Percentiles rank a stretch among this genome's conserved stretches.
Conservation (phyloP, 1,140 invertebrate genomes). For the Diachasma alloeum region DNA sequence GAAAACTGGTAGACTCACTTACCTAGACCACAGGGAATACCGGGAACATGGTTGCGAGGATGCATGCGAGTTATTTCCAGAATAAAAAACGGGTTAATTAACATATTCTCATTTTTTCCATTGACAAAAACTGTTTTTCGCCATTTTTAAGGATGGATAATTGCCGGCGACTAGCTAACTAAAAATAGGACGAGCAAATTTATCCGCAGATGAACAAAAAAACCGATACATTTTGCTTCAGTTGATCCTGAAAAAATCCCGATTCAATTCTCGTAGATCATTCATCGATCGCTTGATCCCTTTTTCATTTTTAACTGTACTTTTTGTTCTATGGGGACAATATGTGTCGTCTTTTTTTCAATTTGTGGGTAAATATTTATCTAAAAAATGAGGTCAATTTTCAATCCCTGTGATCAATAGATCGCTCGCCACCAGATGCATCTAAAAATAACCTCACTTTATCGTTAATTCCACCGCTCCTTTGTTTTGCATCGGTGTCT, state of each 20-base stretch:
- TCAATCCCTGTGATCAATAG: not conserved
- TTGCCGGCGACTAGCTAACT: no score
- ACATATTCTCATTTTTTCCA: not conserved
- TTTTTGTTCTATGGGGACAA: not conserved
- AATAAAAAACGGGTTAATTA: not conserved
- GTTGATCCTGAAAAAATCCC: no score
- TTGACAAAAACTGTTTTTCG: no score
- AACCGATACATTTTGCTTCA: no score
- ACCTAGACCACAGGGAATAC: not conserved
- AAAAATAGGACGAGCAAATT: no score
- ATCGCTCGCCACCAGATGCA: not conserved
- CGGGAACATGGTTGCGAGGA: not conserved
- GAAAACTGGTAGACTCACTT: slow-evolving; percentile 3
- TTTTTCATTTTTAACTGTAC: no score
- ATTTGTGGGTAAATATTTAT: not conserved
- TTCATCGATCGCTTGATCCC: no score
- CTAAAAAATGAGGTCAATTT: not conserved
- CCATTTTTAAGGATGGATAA: no score
- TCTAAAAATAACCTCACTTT: not conserved
- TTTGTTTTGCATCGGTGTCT: not conserved
- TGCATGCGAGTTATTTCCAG: not conserved
- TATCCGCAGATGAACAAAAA: no score
- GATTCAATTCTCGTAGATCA: no score
- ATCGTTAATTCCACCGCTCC: not conserved
- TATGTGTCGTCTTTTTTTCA: not conserved